phyloP scores from a whole-genome alignment of 2,113 vertebrate genomes.

The Euleptes europaea region DNA sequence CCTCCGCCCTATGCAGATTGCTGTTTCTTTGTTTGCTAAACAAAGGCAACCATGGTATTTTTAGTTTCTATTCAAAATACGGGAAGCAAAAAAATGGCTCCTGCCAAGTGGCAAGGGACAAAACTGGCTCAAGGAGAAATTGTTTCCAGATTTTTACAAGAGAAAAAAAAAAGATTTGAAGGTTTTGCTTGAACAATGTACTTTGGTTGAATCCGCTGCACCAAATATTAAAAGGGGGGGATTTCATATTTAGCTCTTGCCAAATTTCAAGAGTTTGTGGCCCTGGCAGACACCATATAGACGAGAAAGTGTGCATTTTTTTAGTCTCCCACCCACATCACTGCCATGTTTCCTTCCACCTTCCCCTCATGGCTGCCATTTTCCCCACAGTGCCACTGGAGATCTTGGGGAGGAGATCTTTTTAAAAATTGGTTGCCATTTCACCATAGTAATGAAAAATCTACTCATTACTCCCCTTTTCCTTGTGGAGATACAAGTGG shows the following conservation, averaged over 20 bases:
- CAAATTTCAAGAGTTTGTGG: background rate
- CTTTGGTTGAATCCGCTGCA: background rate
- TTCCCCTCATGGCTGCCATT: no score
- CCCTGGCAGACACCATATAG: background rate
- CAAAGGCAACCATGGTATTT: constrained; percentile 34
- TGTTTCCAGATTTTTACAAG: constrained; percentile 49
- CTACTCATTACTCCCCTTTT: no score
- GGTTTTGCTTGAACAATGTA: background rate
- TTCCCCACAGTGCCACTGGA: no score
- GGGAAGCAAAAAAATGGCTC: constrained; percentile 31
- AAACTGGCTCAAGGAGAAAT: constrained; percentile 43
- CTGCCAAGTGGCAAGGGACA: constrained; percentile 48
- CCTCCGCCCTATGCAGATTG: background rate
- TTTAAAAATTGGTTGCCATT: no score
- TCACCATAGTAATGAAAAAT: no score
- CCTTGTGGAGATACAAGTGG: no score
- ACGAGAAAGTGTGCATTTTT: background rate
- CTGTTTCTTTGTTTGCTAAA: constrained; percentile 18
- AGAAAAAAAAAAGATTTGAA: constrained; percentile 21
- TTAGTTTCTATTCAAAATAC: constrained; percentile 43
- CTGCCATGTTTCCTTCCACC: no score
- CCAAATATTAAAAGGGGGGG: background rate
- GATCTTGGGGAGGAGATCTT: no score
- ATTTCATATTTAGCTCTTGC: background rate
- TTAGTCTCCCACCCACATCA: no score